A percentile compares a stretch with the other conserved stretches of the same genome.
Conservation (phyloP, 2,888 invertebrate genomes). For the Agrilus cyanescens region DNA sequence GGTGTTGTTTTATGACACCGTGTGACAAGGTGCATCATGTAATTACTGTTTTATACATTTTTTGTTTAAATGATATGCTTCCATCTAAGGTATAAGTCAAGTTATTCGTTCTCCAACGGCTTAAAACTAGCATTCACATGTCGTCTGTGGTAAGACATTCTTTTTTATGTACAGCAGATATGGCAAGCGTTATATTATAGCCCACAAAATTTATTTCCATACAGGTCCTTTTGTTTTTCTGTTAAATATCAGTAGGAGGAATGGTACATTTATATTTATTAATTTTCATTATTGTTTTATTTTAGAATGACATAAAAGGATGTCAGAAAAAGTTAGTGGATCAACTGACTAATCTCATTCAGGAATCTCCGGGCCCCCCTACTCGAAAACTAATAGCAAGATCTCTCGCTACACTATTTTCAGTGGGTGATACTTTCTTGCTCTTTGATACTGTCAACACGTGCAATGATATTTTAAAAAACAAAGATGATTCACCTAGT, state of each 20-base stretch:
- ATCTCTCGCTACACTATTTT: conserved; percentile 87
- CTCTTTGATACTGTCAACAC: conserved; percentile 96
- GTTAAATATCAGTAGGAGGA: neutral
- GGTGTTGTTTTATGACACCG: no score
- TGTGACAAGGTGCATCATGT: no score
- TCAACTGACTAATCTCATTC: conserved; percentile 81
- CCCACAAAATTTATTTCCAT: neutral
- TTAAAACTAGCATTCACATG: no score
- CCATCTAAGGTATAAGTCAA: no score
- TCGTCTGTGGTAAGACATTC: no score
- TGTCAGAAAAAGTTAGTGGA: conserved; percentile 93
- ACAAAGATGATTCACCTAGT: conserved; percentile 95
- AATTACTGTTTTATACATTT: no score
- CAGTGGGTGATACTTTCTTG: conserved; percentile 93
- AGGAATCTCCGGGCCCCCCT: conserved; percentile 86
- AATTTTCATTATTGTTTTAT: conserved; percentile 5
- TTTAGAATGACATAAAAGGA: conserved; percentile 88
- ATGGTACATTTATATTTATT: neutral
- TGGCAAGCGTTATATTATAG: no score
- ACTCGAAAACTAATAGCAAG: conserved; percentile 83
- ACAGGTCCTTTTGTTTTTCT: neutral
- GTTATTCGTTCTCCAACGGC: no score
- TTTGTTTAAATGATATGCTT: no score
- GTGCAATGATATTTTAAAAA: conserved; percentile 93
- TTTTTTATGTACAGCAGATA: no score